Percentiles rank a stretch among this genome's conserved stretches.
phyloP scores from a whole-genome alignment of 2,113 vertebrate genomes.

The Ancistrus triradiatus region DNA sequence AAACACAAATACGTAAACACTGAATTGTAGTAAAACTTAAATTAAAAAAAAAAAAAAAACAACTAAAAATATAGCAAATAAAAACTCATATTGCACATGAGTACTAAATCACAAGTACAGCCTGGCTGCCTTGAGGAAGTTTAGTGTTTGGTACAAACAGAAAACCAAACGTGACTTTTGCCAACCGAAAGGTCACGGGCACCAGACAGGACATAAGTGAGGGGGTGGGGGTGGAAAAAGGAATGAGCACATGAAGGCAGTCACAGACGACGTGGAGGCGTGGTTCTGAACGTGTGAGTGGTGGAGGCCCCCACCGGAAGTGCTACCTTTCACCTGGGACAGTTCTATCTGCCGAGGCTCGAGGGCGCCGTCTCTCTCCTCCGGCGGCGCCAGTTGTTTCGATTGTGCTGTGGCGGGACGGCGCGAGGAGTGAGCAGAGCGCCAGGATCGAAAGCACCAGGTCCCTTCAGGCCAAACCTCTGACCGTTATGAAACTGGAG shows the following conservation, averaged over 20 bases:
- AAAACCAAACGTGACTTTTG: background rate
- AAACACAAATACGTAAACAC: conserved; percentile 18
- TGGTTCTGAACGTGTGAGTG: conserved; percentile 45
- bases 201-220: conserved; percentile 7
- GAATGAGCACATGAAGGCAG: conserved; percentile 59
- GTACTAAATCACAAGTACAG: conserved; percentile 28
- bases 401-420: conserved; percentile 78
- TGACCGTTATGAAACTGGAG: conserved; percentile 73
- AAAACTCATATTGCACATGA: conserved; percentile 35
- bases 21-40: conserved; percentile 9
- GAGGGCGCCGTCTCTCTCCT: conserved; percentile 87
- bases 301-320: background rate
- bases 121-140: conserved; percentile 3
- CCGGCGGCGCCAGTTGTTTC: conserved; percentile 83
- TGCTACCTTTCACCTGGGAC: conserved; percentile 23
- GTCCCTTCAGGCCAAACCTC: conserved; percentile 84
- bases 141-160: conserved; percentile 25
- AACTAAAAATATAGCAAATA: conserved; percentile 4
- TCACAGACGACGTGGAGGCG: conserved; percentile 77
- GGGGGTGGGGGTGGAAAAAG: conserved; percentile 22
- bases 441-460: conserved; percentile 70
- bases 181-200: background rate
- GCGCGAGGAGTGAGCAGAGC: conserved; percentile 59
- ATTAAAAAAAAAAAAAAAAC: conserved; percentile 22
- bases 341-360: conserved; percentile 84